Conservation (phyloP, 2,888 invertebrate species). For the Taphrorychus bicolor region DNA sequence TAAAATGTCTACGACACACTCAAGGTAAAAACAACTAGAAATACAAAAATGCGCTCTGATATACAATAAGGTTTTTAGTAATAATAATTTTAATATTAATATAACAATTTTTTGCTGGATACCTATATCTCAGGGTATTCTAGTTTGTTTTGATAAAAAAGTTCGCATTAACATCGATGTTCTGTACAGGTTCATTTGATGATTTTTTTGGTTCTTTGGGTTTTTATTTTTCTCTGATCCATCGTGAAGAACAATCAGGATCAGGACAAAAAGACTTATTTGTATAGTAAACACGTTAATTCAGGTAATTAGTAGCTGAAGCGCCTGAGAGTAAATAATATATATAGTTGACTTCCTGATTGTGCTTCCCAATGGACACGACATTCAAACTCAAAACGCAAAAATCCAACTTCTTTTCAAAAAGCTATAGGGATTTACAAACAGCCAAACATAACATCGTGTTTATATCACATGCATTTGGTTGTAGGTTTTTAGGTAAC, state of each 20-base stretch:
- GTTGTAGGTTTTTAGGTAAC: constrained; percentile 27
- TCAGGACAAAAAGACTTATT: too few species aligned
- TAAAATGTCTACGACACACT: constrained; percentile 41
- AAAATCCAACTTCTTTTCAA: background rate
- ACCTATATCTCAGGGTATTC: constrained; percentile 41
- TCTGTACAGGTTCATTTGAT: constrained; percentile 45
- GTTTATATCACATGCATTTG: constrained; percentile 58
- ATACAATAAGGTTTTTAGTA: constrained; percentile 42
- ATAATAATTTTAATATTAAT: constrained; percentile 39
- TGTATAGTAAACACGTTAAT: too few species aligned
- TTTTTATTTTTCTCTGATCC: constrained; percentile 9
- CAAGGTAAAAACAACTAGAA: constrained; percentile 45
- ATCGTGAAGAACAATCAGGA: constrained; percentile 26
- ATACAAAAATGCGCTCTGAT: constrained; percentile 43
- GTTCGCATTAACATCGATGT: constrained; percentile 49
- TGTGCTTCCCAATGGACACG: background rate
- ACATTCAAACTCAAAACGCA: constrained; percentile 1
- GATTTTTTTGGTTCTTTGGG: constrained; percentile 33
- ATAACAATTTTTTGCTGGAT: constrained; percentile 29
- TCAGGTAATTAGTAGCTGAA: too few species aligned
- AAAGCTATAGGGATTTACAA: constrained; percentile 49
- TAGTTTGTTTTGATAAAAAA: constrained; percentile 44
- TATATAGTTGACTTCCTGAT: too few species aligned
- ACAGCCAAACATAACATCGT: constrained; percentile 55
- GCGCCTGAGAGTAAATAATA: too few species aligned